Percentiles rank a stretch among this genome's conserved stretches.
phyloP scores from a whole-genome alignment of 2,113 vertebrate species.

The Rhinolophus sinicus region DNA sequence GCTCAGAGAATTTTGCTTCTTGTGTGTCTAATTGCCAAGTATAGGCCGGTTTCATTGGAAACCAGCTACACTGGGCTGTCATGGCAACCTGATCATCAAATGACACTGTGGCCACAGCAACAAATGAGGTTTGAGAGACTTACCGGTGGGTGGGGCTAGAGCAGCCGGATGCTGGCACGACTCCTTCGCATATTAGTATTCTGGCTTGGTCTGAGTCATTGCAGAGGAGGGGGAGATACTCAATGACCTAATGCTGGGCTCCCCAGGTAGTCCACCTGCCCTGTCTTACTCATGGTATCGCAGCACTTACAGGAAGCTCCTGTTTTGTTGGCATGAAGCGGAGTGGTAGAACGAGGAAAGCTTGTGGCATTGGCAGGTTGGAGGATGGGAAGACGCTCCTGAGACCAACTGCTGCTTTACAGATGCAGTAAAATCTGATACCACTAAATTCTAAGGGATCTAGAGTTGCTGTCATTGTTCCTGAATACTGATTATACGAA shows the following conservation, averaged over 20 bases:
- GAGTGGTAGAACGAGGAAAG: not conserved
- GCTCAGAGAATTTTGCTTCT: slow-evolving; percentile 74
- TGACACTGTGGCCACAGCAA: slow-evolving; percentile 42
- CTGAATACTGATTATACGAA: slow-evolving; percentile 23
- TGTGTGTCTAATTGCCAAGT: slow-evolving; percentile 80
- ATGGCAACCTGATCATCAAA: slow-evolving; percentile 81
- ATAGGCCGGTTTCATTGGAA: slow-evolving; percentile 79
- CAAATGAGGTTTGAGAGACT: slow-evolving; percentile 69
- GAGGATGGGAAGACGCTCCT: not conserved
- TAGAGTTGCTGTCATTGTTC: slow-evolving; percentile 1
- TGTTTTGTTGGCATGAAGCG: not conserved
- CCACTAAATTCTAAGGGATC: slow-evolving; percentile 72
- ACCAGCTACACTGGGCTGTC: slow-evolving; percentile 80
- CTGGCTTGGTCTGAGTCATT: slow-evolving; percentile 65
- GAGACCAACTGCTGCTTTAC: not conserved
- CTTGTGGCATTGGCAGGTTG: not conserved
- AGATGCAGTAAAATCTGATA: slow-evolving; percentile 39
- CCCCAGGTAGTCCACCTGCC: slow-evolving; percentile 11
- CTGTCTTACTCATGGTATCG: not conserved
- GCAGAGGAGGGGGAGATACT: not conserved
- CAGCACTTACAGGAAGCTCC: slow-evolving; percentile 16
- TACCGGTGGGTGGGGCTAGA: slow-evolving; percentile 60
- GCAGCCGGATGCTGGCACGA: not conserved
- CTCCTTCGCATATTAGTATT: slow-evolving; percentile 16
- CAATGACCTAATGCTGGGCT: slow-evolving; percentile 5